Base-by-base conservation (phyloP, 2,113 vertebrate genomes). In the Columbina picui region DNA sequence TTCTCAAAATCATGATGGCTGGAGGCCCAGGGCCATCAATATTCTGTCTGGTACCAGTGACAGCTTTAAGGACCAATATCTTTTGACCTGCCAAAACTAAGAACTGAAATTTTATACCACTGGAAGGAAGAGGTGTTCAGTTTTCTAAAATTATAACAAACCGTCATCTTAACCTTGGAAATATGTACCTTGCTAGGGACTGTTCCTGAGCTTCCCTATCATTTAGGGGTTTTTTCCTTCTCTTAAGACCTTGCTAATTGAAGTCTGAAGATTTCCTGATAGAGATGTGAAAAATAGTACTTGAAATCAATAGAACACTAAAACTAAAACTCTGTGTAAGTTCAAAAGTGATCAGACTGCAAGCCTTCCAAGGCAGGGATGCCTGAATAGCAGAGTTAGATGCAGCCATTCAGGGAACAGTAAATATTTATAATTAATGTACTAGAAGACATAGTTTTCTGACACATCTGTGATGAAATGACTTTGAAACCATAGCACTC, bases 31-130 rank as follows among this genome's bases (percentile, higher is more conserved):
- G 56, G 32, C 49, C 81, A 87, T 96, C 57, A 85, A 55, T 94
- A 85, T 83, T 91, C 65, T 76, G 53, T 65, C 91, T 85, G 74
- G 53, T 90, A 76, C 36, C 65, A 85, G 74, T 76, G 87, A 87
- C 84, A 94, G 86, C 7, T 94, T 95, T 87, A 94, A 94, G 73
- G 80, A 75, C 69, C 65, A 36, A 38, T 91, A 60, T 73, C 81
- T 91, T 94, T 81, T 76, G n/a, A 87, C 65, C 45, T 45, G 22
- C 17, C 67, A 85, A 74, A 85, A 78, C 25, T 53, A 75, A 68
- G 45, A 91, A 71, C 27, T 57, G 45, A 43, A 56, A 34, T 68
- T n/a, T 75, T 82, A 19, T 68, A 57, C 25, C 10, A 41, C 53
- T 69, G 45, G 26, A 93, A 87, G 41, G 53, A 94, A 71, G 56